Conservation (phyloP, 2,113 vertebrate species). For the Falco punctatus region DNA sequence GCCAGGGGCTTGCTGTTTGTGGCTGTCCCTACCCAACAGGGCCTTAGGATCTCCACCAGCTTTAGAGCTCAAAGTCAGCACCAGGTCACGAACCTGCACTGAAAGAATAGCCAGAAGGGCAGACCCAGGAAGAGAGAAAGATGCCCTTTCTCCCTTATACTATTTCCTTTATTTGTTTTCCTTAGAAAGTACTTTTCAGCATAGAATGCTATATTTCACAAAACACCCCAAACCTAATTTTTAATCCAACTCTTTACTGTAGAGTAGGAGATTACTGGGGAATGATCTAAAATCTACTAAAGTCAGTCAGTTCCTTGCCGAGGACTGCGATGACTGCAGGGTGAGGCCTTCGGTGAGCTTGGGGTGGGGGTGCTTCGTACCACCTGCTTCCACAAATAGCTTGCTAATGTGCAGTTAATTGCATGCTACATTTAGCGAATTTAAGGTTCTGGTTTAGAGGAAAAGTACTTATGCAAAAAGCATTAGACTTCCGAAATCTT, state of each 20-base stretch:
- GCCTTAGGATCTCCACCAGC: background rate
- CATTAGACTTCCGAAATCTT: background rate
- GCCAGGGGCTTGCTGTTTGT: background rate
- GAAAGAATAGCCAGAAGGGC: background rate
- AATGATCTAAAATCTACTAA: background rate
- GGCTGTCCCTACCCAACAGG: rapidly evolving
- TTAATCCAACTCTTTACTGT: background rate
- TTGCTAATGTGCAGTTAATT: background rate
- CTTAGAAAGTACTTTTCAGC: background rate
- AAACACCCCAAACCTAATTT: background rate
- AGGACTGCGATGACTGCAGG: background rate
- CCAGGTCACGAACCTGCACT: background rate
- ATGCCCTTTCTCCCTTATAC: no score
- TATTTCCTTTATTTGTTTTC: background rate
- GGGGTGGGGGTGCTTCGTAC: background rate
- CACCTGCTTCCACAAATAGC: background rate
- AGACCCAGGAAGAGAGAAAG: background rate
- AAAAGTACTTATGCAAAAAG: background rate
- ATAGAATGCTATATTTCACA: background rate
- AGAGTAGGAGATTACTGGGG: background rate
- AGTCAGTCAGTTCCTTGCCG: background rate
- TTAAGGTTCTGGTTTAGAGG: background rate
- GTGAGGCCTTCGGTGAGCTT: background rate
- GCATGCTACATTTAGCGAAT: background rate
- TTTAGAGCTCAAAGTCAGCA: background rate